Base-by-base conservation (phyloP, 1,140 invertebrate species). In the Drosophila lowei region DNA sequence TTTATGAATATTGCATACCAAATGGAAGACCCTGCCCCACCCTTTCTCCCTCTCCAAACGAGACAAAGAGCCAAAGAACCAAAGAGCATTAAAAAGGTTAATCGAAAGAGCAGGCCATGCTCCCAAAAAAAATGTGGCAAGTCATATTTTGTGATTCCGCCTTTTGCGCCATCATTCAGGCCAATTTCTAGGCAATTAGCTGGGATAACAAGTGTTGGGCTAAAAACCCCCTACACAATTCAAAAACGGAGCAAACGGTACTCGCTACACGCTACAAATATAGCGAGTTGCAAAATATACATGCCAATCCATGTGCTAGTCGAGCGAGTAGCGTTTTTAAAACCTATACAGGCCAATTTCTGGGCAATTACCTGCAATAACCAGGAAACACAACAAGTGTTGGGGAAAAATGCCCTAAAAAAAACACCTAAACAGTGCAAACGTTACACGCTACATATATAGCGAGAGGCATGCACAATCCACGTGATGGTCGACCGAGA, bases 111-210 rank as follows among this genome's bases (percentile, higher is more conserved):
- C 1, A 54, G 5, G 8, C 34, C 34, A 13, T 13, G 34, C 34
- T 13, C 11, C 11, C 34, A 42, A 15, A 25, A 25, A 50, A 38
- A 16, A 64, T 56, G 23, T 42, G 46, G 50, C 70, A 44, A 72
- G 67, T 73, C 68, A 72, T 71, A 73, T 62, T 72, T 73, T 72
- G 41, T 73, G 64, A 68, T 70, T 70, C 57, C 52, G 55, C 43
- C 62, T 23, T 57, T 49, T 68, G 68, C 68, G 15, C 52, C 58
- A 73, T 73, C 58, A 73, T 73, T 62, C 50, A 42, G 68, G 68
- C 34, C 50, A 73, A 72, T 73, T 73, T 73, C 50, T 71, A 60
- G 66, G 67, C 67, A 71, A 71, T 71, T 71, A 71, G 67, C 55
- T 44, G 48, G 11, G 3, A 38, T 11, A 38, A 38, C 34, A 38